Percentiles rank a stretch among this genome's conserved stretches.
Conservation (phyloP, 2,888 invertebrate genomes). For the Drosophila cognata region DNA sequence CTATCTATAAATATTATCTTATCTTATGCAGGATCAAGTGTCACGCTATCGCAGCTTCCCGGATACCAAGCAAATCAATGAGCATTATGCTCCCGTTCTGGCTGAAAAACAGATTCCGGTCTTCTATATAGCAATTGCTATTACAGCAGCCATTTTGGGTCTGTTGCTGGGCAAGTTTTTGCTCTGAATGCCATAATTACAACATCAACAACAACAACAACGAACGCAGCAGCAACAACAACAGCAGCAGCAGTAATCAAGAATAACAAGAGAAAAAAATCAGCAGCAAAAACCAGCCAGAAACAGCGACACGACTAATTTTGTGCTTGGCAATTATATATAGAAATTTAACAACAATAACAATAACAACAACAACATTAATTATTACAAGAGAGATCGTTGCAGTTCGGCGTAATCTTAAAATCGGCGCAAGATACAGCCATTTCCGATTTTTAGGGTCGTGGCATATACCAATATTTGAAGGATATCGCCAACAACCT, state of each 20-base stretch:
- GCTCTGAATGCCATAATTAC: conserved; percentile 88
- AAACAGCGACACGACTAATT: background rate
- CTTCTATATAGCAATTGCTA: conserved; percentile 88
- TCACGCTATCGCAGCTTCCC: conserved; percentile 86
- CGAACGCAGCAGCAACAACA: conserved; percentile 25
- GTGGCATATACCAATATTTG: background rate
- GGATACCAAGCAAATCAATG: conserved; percentile 83
- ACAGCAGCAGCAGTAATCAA: conserved; percentile 1
- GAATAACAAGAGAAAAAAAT: conserved; percentile 21
- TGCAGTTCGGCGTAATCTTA: background rate
- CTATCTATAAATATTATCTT: background rate
- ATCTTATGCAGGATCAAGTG: conserved; percentile 87
- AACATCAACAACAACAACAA: conserved; percentile 23
- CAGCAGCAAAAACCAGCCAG: background rate
- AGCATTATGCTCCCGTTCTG: conserved; percentile 87
- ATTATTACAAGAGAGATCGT: background rate
- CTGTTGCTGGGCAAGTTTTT: conserved; percentile 92
- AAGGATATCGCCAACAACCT: background rate
- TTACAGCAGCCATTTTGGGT: conserved; percentile 90
- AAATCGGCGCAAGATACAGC: background rate
- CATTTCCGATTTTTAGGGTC: background rate
- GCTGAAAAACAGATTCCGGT: conserved; percentile 87
- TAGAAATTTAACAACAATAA: conserved; percentile 9
- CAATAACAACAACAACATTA: background rate
- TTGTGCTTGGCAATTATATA: conserved; percentile 10